A percentile compares a stretch with the other conserved stretches of the same genome.
These are phyloP conservation scores for Phorcus lineatus DNA, from an alignment of 2,888 invertebrate genomes.

Conservation along the genomic window DNA sequence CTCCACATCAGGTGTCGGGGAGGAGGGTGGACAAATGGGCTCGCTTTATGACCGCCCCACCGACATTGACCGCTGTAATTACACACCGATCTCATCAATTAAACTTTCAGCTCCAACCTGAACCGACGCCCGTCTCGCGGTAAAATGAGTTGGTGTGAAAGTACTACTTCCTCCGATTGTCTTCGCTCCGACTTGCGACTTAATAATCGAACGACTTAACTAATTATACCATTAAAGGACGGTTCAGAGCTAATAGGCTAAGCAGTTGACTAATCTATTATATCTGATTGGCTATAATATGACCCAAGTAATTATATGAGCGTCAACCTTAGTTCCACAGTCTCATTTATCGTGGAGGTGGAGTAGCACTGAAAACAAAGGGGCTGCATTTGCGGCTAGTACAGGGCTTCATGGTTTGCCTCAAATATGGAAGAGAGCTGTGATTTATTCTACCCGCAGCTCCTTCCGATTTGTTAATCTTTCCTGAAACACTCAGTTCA, in stretches of 20 bases:
- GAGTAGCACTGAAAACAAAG: background rate
- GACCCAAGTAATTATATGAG: constrained; percentile 16
- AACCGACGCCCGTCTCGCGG: constrained; percentile 13
- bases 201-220: constrained; percentile 23
- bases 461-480: constrained; percentile 7
- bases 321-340: background rate
- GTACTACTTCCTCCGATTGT: constrained; percentile 20
- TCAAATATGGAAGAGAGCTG: background rate
- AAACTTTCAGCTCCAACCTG: background rate
- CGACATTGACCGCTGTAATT: constrained; percentile 23
- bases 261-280: constrained; percentile 25
- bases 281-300: constrained; percentile 14
- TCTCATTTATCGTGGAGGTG: background rate
- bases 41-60: background rate
- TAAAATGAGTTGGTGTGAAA: constrained; percentile 20
- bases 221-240: constrained; percentile 26
- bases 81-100: constrained; percentile 13
- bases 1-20: background rate
- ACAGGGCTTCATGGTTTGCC: background rate
- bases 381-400: background rate
- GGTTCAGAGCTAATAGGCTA: background rate
- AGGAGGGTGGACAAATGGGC: constrained; percentile 21
- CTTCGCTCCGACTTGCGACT: constrained; percentile 16
- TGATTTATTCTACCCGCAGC: constrained; percentile 9
- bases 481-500: constrained; percentile 14